Base-by-base conservation (phyloP, 2,888 invertebrate species). In the Icerya purchasi region DNA sequence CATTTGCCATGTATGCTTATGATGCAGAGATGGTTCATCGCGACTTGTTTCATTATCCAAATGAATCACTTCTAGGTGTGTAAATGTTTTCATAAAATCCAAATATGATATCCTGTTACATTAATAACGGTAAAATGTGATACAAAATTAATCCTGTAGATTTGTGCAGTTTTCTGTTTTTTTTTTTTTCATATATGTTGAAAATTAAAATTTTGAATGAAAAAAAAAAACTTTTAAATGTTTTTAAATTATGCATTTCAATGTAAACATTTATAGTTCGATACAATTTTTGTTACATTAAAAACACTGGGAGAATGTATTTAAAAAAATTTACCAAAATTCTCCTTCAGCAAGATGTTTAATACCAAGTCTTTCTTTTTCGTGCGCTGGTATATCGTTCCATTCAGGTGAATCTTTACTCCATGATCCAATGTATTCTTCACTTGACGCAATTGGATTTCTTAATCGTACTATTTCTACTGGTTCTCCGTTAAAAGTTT, bases 1-100 rank as follows among this genome's bases (percentile, higher is more conserved):
- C 80, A 89, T 85, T 69, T 86, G 85, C 91, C 91, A 92, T 53
- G 85, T 84, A 65, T 81, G 82, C 64, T 86, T 83, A 65, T 80
- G 78, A 64, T 81, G 79, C 50, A 91, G 74, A 20, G 84, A 83
- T 0, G 84, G 81, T 69, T 92, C 92, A 65, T 88, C 87, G 67
- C 84, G 77, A 65, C 86, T 84, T 2, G 89, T 90, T 68, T 92
- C 90, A 23, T 80, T 82, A 68, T 90, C 91, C 64, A 92, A 74
- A 70, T 91, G 88, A 1, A 90, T 84, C 24, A 86, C 80, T 73
- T 91, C 90, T 65, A 92, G 72, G 65, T 84, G 81, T 2, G 83
- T 82, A 71, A 90, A 91, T 1, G 84, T 81, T 66, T 84, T 81
- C 60, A 84, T 79, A 68, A 92, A 87, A 68, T 90, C 89, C 14